Conservation (phyloP, 1,140 invertebrate genomes). For the Danaus melanippus region DNA sequence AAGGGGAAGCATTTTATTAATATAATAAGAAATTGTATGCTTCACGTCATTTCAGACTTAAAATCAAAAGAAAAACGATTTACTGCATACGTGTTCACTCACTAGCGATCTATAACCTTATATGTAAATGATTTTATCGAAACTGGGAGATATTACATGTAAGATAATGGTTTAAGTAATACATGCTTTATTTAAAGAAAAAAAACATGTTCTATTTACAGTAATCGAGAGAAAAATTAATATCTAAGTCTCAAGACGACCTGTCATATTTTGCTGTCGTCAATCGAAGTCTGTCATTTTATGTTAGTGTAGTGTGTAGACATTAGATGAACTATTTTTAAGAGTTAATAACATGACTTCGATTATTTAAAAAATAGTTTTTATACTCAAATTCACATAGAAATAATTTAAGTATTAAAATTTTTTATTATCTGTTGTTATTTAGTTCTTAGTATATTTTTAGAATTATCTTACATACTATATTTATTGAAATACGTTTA, state of each 20-base stretch:
- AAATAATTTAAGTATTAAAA: too few relatives aligned
- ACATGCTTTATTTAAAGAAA: conserved; percentile 27
- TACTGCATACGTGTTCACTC: conserved; percentile 66
- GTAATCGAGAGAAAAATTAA: conserved; percentile 20
- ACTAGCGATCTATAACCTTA: conserved; percentile 53
- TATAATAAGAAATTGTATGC: conserved; percentile 22
- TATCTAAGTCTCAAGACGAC: conserved; percentile 27
- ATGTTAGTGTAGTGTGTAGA: too few relatives aligned
- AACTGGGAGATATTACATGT: conserved; percentile 20
- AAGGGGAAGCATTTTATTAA: conserved; percentile 80
- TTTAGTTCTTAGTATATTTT: too few relatives aligned
- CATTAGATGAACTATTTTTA: too few relatives aligned
- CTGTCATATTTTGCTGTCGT: conserved; percentile 17
- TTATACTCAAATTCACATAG: too few relatives aligned
- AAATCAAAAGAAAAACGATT: conserved; percentile 40
- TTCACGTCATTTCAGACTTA: conserved; percentile 56
- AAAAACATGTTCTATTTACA: conserved; percentile 30
- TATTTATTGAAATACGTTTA: too few relatives aligned
- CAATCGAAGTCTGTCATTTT: conserved; percentile 1
- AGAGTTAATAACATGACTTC: too few relatives aligned
- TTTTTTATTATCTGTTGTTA: too few relatives aligned
- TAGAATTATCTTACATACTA: too few relatives aligned
- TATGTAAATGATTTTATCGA: conserved; percentile 9
- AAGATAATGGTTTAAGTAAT: conserved; percentile 15
- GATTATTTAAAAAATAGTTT: too few relatives aligned